These are phyloP conservation scores for Bubo bubo DNA, from an alignment of 2,113 vertebrate genomes.

Conservation along the genomic window DNA sequence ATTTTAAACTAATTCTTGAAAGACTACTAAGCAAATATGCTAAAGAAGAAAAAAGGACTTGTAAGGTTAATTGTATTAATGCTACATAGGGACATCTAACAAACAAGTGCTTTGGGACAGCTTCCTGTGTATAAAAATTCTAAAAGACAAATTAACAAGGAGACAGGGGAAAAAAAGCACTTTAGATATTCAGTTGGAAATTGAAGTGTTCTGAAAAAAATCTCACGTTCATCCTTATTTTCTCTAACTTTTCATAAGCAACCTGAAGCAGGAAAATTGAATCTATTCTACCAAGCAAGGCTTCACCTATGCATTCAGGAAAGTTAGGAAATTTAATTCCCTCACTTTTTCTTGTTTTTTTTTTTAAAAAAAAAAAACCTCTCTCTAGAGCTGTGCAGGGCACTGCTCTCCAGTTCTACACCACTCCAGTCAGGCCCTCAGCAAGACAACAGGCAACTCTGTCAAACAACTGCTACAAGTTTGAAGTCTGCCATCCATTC, in stretches of 20 bases:
- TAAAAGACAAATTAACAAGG: not conserved
- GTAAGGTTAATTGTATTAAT: not conserved
- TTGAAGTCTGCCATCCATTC: not conserved
- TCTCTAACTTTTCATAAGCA: not conserved
- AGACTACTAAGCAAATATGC: not conserved
- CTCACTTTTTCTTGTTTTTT: not conserved
- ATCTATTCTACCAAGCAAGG: not conserved
- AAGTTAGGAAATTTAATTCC: not conserved
- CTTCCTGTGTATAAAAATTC: not conserved
- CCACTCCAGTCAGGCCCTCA: not conserved
- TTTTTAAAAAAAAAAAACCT: not conserved
- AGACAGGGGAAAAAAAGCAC: rapidly evolving
- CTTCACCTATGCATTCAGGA: not conserved
- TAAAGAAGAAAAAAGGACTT: not conserved
- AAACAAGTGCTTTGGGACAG: not conserved
- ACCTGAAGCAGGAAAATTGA: not conserved
- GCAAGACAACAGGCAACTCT: not conserved
- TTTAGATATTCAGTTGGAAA: not conserved
- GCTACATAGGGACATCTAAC: not conserved
- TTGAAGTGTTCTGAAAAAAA: not conserved
- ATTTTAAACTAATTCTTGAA: not conserved
- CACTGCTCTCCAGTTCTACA: not conserved
- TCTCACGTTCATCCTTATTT: not conserved
- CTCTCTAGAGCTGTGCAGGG: not conserved
- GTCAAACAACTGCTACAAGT: not conserved